These are phyloP conservation scores for Zapus hudsonius DNA, from an alignment of 2,113 vertebrate species.

Conservation along the genomic window DNA sequence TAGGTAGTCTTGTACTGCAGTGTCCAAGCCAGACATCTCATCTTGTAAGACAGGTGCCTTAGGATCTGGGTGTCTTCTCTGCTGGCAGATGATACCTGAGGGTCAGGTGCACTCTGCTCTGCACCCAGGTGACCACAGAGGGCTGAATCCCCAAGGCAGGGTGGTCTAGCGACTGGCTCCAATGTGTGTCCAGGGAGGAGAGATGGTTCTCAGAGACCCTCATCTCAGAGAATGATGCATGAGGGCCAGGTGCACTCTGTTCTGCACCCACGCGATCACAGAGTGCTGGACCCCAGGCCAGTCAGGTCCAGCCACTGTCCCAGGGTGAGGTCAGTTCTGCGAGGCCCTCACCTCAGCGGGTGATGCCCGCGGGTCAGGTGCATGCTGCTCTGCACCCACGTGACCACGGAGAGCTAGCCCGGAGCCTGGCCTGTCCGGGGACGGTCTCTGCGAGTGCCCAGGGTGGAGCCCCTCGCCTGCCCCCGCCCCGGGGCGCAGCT, in stretches of 20 bases:
- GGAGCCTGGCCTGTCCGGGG: neutral
- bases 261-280: slow-evolving; percentile 54
- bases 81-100: neutral
- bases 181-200: neutral
- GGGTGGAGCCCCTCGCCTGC: neutral
- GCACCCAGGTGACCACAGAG: no score
- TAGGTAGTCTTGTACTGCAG: neutral
- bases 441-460: neutral
- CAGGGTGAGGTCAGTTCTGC: neutral
- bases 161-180: neutral
- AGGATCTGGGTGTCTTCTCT: neutral
- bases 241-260: slow-evolving; percentile 63
- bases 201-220: no score
- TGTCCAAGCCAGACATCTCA: neutral
- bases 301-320: neutral
- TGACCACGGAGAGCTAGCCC: slow-evolving; percentile 42
- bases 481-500: slow-evolving; percentile 10
- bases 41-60: slow-evolving; percentile 61
- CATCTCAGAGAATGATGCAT: neutral
- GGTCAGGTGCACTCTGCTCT: slow-evolving; percentile 42
- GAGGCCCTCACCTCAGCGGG: neutral
- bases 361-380: slow-evolving; percentile 64
- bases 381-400: slow-evolving; percentile 45
- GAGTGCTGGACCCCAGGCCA: slow-evolving; percentile 15
- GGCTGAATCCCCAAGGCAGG: neutral